Percentiles rank a stretch among this genome's conserved stretches.
Evolutionary conservation across 2,797 vertebrate genomes (phyloP).

Genomic region (Lates japonicus): DNA sequence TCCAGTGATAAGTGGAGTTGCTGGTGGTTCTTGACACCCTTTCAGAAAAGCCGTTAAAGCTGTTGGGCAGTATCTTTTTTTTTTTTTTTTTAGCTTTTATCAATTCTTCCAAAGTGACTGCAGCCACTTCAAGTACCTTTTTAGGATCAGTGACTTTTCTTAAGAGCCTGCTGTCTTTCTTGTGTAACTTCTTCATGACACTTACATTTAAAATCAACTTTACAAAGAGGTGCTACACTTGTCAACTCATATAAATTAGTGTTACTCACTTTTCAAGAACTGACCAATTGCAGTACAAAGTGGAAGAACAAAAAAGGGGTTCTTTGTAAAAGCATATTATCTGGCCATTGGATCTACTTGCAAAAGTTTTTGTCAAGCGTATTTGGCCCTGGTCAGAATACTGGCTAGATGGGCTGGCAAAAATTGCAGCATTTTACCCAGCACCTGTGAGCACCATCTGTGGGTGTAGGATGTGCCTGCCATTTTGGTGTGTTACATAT

Average conservation of each 20-base stretch:
- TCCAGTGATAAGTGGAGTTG: constrained; percentile 76
- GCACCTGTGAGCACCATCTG: constrained; percentile 14
- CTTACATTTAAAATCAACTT: constrained; percentile 33
- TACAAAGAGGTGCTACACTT: constrained; percentile 29
- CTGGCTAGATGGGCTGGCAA: neutral
- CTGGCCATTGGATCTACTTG: neutral
- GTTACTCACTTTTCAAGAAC: constrained; percentile 27
- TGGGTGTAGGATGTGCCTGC: constrained; percentile 11
- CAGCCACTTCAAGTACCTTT: constrained; percentile 50
- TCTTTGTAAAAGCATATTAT: constrained; percentile 3
- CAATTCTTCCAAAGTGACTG: constrained; percentile 59
- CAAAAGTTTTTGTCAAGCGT: neutral
- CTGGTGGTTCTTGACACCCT: constrained; percentile 72
- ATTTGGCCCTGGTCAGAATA: neutral
- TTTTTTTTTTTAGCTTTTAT: constrained; percentile 44
- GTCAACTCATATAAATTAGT: constrained; percentile 33
- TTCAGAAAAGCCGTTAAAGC: constrained; percentile 73
- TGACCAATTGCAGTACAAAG: constrained; percentile 9
- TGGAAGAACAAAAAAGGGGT: neutral
- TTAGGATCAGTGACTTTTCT: constrained; percentile 22
- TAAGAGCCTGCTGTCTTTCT: constrained; percentile 27
- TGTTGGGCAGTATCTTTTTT: constrained; percentile 52
- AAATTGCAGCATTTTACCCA: neutral
- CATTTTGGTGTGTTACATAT: constrained; percentile 16
- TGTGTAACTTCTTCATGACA: constrained; percentile 32